These are phyloP conservation scores for Lynx canadensis DNA, from an alignment of 2,113 vertebrate species.

Conservation along the genomic window DNA sequence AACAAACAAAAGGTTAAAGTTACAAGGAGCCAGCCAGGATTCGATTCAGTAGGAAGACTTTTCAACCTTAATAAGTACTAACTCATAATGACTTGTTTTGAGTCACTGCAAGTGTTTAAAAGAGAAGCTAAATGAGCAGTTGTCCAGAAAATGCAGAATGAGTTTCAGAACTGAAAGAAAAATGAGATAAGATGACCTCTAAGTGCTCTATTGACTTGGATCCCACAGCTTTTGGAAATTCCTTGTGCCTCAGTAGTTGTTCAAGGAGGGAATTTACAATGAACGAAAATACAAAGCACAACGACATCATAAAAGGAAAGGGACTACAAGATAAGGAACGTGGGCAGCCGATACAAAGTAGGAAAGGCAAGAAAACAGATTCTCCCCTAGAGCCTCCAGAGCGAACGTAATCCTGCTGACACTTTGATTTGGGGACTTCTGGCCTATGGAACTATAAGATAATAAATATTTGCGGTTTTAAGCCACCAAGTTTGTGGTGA, in stretches of 20 bases:
- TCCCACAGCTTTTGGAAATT: neutral
- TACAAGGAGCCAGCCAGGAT: neutral
- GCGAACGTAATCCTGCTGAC: neutral
- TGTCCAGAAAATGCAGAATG: neutral
- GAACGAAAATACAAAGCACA: neutral
- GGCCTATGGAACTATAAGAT: neutral
- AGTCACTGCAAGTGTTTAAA: neutral
- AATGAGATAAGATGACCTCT: neutral
- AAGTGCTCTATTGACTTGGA: neutral
- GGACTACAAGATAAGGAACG: neutral
- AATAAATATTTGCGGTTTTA: neutral
- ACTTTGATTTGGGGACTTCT: neutral
- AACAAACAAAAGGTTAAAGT: neutral
- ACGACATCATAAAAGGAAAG: neutral
- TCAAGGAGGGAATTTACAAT: neutral
- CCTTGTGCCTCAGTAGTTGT: neutral
- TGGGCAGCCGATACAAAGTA: neutral
- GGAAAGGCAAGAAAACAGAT: neutral
- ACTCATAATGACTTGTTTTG: neutral
- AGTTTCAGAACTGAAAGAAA: neutral
- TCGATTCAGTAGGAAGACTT: neutral
- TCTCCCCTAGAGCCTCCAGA: neutral
- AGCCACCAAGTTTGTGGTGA: neutral
- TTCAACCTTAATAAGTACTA: conserved; percentile 7
- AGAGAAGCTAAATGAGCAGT: neutral